Conservation (phyloP, 2,797 vertebrate genomes). For the Rhinogobio ventralis region DNA sequence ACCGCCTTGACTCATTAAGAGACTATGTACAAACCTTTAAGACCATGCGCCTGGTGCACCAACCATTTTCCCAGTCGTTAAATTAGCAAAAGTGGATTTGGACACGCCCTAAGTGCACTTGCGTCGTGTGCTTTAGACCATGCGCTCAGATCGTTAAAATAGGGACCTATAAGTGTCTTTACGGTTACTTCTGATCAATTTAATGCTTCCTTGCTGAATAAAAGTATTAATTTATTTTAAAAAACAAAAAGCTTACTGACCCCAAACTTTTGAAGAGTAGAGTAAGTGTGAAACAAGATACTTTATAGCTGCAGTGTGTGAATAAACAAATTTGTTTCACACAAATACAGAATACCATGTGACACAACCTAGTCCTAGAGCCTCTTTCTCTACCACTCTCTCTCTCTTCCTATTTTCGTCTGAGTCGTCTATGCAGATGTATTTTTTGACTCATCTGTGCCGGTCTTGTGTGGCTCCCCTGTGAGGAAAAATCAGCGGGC, state of each 20-base stretch:
- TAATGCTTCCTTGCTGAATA: background rate
- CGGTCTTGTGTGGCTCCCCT: slow-evolving; percentile 15
- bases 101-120: too few species aligned
- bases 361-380: background rate
- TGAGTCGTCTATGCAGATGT: slow-evolving; percentile 10
- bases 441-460: slow-evolving; percentile 12
- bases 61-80: too few species aligned
- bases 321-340: background rate
- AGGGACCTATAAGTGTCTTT: background rate
- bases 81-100: too few species aligned
- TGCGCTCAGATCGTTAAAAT: too few species aligned
- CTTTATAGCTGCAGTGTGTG: background rate
- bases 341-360: background rate
- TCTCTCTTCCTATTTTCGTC: slow-evolving; percentile 20
- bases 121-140: too few species aligned
- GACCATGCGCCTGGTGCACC: too few species aligned
- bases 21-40: too few species aligned
- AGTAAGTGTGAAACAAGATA: background rate
- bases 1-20: too few species aligned
- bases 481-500: background rate
- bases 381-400: background rate
- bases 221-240: background rate
- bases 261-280: background rate
- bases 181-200: background rate
- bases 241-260: too few species aligned